Evolutionary conservation across 2,888 invertebrate genomes (phyloP), one percentile per base, ranked within the genome.

Genomic region (Leptopilina syphax): DNA sequence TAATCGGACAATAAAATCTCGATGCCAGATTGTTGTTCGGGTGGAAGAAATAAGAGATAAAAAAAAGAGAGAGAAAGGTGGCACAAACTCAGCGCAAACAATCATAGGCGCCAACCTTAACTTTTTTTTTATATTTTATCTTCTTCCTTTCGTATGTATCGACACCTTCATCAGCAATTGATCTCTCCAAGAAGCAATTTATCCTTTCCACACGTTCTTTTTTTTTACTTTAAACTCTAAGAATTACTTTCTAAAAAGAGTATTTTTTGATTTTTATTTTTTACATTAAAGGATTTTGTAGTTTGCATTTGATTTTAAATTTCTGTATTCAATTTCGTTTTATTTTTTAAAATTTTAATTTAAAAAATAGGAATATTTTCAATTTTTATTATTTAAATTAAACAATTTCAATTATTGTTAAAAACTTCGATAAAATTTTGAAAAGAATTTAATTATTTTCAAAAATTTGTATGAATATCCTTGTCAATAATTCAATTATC

Each of bases 1-100:
- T 73, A 73, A 73, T 73, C 73, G 73, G 73, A 73, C 73, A 73
- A 73, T 73, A 34, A 57, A 73, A 73, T 73, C 73, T 73, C 73
- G 57, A 73, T 73, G 73, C 41, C n/a, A 73, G 73, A 60, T 60
- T 57, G 57, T 73, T 73, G 73, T 73, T 60, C n/a, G n/a, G n/a
- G n/a, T 27, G 34, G 57, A 13, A 73, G 73, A 50, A 73, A 34
- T 34, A 34, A 54, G 27, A 60, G 73, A 41, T 54, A 73, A 73
- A 73, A 50, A 50, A 12, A 50, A 50, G 50, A 73, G 73, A 57
- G 27, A 73, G 24, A 73, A 73, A 60, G n/a, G 73, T 73, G 54
- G 57, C 34, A n/a, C 73, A 73, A 73, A 41, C 57, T 54, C 54
- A 24, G 57, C 34, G 4, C 73, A 73, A 73, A 41, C 57, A 73